Base-by-base conservation (phyloP, 2,888 invertebrate genomes). In the Athalia circularis region DNA sequence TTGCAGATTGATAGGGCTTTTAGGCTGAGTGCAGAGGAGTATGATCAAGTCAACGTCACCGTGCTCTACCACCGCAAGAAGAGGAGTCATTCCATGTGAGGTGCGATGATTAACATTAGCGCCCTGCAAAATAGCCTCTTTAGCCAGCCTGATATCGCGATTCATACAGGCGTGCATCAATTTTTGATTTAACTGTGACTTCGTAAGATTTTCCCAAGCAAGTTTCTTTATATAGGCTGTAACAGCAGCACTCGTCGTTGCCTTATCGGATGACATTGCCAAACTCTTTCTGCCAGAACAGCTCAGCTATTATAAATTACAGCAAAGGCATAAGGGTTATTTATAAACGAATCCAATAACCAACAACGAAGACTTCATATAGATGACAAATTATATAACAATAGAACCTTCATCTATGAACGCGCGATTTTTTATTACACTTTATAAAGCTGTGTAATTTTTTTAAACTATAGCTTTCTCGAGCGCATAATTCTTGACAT, bases 21-120 rank as follows among this genome's bases (percentile, higher is more conserved):
- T 52, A 1, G 48, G 54, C 54, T 77, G 65, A 70, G 70, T 76
- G 65, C 81, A 80, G 13, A 83, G 75, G 43, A 80, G 62, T 2
- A 67, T 65, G n/a, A 80, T 79, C 11, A 82, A 43, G 59, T 80
- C 77, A 11, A 80, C 74, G 65, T 83, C 82, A 13, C 80, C 80
- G 76, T 83, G 81, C 65, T 83, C 82, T 4, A 81, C 80, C 0
- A 80, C 82, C 13, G 81, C 67, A 54, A 82, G 82, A 45, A 83
- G 70, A 6, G 82, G 80, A 11, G 82, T 79, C 70, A 81, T 64
- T n/a, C 48, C 78, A 75, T 80, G 79, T 4, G 79, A 59, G 72
- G 80, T 68, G 64, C 80, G 80, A 65, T 80, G 81, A 78, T 83
- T 83, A 5, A 82, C 80, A 61, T 82, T 61, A 7, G 82, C 82